Base-by-base conservation (phyloP, 1,140 invertebrate genomes). In the Caenorhabditis briggsae region DNA sequence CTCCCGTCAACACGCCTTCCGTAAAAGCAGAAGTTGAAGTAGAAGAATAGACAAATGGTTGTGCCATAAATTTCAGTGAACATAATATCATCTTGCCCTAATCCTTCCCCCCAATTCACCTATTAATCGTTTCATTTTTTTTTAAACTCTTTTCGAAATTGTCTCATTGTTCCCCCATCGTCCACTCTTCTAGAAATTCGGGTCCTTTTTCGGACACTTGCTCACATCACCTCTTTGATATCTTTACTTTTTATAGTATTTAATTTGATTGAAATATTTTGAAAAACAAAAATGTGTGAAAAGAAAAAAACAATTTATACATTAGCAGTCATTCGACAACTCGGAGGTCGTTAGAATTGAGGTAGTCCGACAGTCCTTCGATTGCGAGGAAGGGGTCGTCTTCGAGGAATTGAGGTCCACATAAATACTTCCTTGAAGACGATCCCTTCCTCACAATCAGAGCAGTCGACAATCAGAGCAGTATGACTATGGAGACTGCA, bases 81-180 rank as follows among this genome's bases (percentile, higher is more conserved):
- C 70, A 78, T 78, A 78, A 78, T 78, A n/a, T 23, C 46, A 53
- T 78, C 70, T 78, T 78, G 70, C 70, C 70, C n/a, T 16, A 53
- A 53, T 53, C 33, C 25, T 14, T 14, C 61, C 61, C 61, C 16
- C 23, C 61, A 33, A 33, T 33, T 33, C 33, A 33, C 33, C 33
- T 41, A 12, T 53, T 53, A 12, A 53, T 53, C 50, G 50, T 12
- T 53, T 33, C 33, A 33, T 53, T 53, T 53, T 53, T 53, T 11
- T 16, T 1, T 1, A 16, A 12, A 11, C 50, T 53, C 16, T 53
- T 53, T 53, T 53, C 16, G 23, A 25, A 25, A 41, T 33, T 33
- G 0, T 64, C 61, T 41, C 8, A 33, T 12, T 64, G 0, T 12
- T 64, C 33, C 16, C 16, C 16, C 16, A 33, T 12, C 61, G 16